Evolutionary conservation across 2,797 vertebrate genomes (phyloP).

Genomic region (Spinus pinus): DNA sequence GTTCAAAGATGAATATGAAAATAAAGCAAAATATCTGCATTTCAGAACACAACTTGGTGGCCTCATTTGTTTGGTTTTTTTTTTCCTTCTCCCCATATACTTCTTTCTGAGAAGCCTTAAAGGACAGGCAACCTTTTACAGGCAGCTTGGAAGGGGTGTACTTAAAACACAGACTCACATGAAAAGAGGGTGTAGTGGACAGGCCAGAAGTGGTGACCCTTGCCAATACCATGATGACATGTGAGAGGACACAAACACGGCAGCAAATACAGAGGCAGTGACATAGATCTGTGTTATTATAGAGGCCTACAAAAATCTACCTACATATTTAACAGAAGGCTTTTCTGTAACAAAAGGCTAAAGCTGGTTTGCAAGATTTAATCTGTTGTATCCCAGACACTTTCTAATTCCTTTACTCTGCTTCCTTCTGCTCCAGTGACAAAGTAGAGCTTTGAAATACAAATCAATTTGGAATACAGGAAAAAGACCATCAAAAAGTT

Average conservation of each 20-base stretch:
- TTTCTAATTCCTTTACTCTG: neutral
- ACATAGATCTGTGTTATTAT: neutral
- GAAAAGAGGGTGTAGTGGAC: neutral
- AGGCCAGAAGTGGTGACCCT: slow-evolving; percentile 21
- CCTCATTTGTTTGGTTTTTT: neutral
- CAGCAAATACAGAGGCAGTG: neutral
- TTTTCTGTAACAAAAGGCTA: neutral
- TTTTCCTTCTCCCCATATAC: neutral
- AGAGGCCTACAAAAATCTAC: neutral
- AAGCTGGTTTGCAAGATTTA: neutral
- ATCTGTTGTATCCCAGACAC: neutral
- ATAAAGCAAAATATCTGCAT: neutral
- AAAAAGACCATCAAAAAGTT: neutral
- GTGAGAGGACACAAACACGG: neutral
- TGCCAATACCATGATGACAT: neutral
- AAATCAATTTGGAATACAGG: neutral
- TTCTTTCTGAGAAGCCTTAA: neutral
- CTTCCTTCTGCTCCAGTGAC: neutral
- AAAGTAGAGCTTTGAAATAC: neutral
- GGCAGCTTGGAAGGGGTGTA: neutral
- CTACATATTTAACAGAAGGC: neutral
- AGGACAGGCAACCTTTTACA: neutral
- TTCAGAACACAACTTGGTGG: neutral
- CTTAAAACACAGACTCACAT: neutral
- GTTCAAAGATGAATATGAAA: neutral